Conservation (phyloP, 2,113 vertebrate genomes). For the Hystrix cristata region DNA sequence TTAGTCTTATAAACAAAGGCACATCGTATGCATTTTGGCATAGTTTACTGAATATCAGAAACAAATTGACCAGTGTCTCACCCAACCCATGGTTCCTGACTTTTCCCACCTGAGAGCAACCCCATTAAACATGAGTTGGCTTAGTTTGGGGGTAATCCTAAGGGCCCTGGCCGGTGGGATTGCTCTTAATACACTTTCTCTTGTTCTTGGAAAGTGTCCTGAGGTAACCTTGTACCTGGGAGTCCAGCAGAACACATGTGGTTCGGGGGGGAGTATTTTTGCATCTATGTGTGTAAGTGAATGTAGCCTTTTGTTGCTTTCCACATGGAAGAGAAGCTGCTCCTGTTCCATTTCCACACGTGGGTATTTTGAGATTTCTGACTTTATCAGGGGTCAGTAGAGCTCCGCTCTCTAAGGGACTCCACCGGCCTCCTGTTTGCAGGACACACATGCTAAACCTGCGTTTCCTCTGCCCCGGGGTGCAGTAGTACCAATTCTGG, state of each 20-base stretch:
- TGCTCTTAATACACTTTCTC: accelerated
- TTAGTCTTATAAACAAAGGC: neutral
- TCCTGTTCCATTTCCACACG: too few relatives aligned
- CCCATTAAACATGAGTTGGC: neutral
- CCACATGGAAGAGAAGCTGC: too few relatives aligned
- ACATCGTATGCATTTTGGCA: neutral
- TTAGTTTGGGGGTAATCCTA: neutral
- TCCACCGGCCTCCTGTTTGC: neutral
- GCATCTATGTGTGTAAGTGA: too few relatives aligned
- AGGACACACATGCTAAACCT: accelerated
- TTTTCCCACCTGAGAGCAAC: neutral
- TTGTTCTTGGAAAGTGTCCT: neutral
- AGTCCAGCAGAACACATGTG: too few relatives aligned
- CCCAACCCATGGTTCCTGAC: accelerated
- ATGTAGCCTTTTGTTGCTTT: too few relatives aligned
- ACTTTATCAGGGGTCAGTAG: neutral
- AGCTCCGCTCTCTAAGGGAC: neutral
- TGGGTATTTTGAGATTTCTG: neutral
- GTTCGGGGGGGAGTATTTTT: neutral
- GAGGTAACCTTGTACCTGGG: neutral
- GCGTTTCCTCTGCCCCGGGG: neutral
- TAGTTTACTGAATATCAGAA: neutral
- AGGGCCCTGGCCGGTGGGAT: too few relatives aligned
- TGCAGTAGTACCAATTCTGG: accelerated
- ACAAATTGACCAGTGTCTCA: neutral